Conservation (phyloP, 2,888 invertebrate genomes). For the Apotomis turbidana region DNA sequence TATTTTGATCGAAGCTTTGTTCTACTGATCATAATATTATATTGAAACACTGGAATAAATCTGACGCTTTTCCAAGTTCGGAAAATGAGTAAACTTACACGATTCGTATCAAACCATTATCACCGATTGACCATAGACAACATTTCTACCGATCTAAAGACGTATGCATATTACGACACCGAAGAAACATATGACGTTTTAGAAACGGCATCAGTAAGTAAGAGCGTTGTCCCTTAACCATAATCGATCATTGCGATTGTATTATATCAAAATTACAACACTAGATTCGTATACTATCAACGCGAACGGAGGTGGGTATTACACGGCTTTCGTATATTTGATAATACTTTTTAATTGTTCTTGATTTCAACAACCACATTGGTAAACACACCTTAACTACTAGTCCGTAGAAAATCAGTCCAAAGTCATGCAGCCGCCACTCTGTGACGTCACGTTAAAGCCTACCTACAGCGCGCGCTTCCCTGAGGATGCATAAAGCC, state of each 20-base stretch:
- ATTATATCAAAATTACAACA: slow-evolving; percentile 30
- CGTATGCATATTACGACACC: slow-evolving; percentile 1
- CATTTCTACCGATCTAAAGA: background rate
- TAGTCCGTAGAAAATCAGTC: slow-evolving; percentile 24
- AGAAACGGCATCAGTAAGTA: slow-evolving; percentile 27
- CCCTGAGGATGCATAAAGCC: background rate
- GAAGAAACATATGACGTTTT: slow-evolving; percentile 15
- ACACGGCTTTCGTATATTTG: slow-evolving; percentile 14
- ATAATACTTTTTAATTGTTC: slow-evolving; percentile 37
- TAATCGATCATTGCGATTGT: background rate
- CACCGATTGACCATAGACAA: background rate
- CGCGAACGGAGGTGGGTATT: slow-evolving; percentile 50
- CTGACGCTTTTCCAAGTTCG: too few relatives aligned
- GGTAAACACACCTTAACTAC: background rate
- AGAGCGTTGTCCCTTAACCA: slow-evolving; percentile 7
- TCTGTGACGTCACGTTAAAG: slow-evolving; percentile 1
- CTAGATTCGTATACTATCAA: slow-evolving; percentile 52
- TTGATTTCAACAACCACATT: slow-evolving; percentile 1
- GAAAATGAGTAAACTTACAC: too few relatives aligned
- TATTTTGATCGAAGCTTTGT: too few relatives aligned
- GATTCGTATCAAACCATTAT: background rate
- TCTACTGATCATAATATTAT: too few relatives aligned
- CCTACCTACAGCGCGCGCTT: slow-evolving; percentile 1
- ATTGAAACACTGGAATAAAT: too few relatives aligned
- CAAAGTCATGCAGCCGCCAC: background rate